phyloP scores from a whole-genome alignment of 2,113 vertebrate genomes.

The Coturnix japonica region DNA sequence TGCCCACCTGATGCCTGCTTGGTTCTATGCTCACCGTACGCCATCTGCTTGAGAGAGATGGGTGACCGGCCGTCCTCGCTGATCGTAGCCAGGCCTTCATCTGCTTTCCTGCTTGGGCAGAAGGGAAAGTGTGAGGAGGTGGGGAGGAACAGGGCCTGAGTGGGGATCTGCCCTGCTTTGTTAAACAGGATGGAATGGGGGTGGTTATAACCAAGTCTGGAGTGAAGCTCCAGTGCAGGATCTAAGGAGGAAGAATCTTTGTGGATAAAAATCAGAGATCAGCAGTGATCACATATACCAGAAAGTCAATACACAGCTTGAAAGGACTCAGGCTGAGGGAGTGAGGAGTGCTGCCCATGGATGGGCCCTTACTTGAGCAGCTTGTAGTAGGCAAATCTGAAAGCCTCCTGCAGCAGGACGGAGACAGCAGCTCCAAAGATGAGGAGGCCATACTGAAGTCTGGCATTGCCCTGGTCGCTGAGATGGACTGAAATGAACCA shows the following conservation, averaged over 20 bases:
- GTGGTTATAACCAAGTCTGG: fast-evolving
- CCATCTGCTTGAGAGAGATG: constrained; percentile 79
- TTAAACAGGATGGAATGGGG: fast-evolving
- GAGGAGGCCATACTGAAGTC: constrained; percentile 75
- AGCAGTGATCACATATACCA: neutral
- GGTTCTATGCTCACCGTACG: constrained; percentile 74
- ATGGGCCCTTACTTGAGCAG: constrained; percentile 76
- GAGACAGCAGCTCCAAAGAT: constrained; percentile 76
- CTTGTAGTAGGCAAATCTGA: constrained; percentile 81
- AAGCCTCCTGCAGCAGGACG: constrained; percentile 80
- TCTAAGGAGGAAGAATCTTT: neutral
- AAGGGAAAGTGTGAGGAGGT: neutral
- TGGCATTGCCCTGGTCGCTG: constrained; percentile 67
- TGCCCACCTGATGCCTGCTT: too few relatives aligned
- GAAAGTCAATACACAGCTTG: neutral
- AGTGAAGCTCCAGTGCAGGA: fast-evolving
- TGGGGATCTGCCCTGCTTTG: neutral
- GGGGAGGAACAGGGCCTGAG: fast-evolving
- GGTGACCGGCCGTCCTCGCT: constrained; percentile 80
- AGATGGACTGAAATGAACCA: constrained; percentile 77
- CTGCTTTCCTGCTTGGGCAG: constrained; percentile 72
- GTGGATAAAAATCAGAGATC: neutral
- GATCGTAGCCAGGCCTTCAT: constrained; percentile 77
- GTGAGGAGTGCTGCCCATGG: too few relatives aligned
- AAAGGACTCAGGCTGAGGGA: neutral